A percentile compares a stretch with the other conserved stretches of the same genome.
Conservation (phyloP, 2,888 invertebrate species). For the Ennomos fuscantarius region DNA sequence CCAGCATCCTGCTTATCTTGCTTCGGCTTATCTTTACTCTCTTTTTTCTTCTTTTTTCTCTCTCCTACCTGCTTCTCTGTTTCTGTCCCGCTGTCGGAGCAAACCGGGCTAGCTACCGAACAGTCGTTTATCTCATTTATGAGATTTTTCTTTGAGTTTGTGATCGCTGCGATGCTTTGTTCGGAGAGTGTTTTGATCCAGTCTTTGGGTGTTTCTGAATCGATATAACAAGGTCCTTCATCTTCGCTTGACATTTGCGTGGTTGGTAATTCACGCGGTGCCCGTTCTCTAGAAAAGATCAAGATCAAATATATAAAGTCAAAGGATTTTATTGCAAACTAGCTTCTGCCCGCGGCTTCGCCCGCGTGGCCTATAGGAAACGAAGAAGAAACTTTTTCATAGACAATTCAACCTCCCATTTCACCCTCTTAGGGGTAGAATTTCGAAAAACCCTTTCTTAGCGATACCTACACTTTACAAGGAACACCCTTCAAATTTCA, state of each 20-base stretch:
- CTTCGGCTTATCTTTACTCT: conserved; percentile 33
- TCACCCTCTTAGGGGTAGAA: too few relatives aligned
- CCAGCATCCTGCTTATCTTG: conserved; percentile 48
- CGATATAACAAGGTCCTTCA: conserved; percentile 78
- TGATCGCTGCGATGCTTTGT: conserved; percentile 60
- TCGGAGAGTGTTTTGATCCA: conserved; percentile 79
- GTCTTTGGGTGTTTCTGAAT: conserved; percentile 71
- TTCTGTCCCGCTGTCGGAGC: conserved; percentile 60
- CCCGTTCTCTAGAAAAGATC: conserved; percentile 81
- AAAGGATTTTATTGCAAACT: too few relatives aligned
- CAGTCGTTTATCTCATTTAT: conserved; percentile 66
- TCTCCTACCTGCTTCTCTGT: conserved; percentile 48
- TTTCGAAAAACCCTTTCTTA: too few relatives aligned
- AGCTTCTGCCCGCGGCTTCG: too few relatives aligned
- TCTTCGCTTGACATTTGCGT: conserved; percentile 78
- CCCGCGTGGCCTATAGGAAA: too few relatives aligned
- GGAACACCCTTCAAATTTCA: too few relatives aligned
- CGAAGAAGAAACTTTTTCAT: too few relatives aligned
- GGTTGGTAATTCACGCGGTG: conserved; percentile 82
- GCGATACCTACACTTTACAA: too few relatives aligned
- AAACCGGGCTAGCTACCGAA: conserved; percentile 60
- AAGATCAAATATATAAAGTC: too few relatives aligned
- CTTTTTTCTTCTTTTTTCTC: conserved; percentile 60
- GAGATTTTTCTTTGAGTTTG: conserved; percentile 78
- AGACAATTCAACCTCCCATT: too few relatives aligned